Evolutionary conservation across 1,140 invertebrate species (phyloP), one percentile per base, ranked within the genome.

Genomic region (Scaptomyza pallida): DNA sequence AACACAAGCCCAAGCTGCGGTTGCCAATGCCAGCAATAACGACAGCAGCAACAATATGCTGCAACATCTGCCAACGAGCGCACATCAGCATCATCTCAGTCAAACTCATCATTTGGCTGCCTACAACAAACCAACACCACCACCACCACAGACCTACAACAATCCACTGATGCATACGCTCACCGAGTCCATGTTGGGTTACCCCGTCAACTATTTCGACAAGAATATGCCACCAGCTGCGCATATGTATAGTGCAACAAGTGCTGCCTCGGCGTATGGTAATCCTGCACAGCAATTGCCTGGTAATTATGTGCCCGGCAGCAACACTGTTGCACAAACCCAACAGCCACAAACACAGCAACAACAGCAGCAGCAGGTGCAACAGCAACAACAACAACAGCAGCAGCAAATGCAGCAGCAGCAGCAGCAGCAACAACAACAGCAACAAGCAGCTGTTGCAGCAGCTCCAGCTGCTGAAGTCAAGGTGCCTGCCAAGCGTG

Each of bases 191-290:
- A 89, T 90, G 72, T 13, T 89, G 59, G 75, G 71, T 55, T 88
- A 75, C 67, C 71, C 85, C 1, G 74, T 75, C 3, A 80, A 77
- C 50, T 91, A 91, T 19, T 91, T 91, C 43, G 88, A 91, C 41
- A 91, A 91, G 55, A 68, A 72, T 8, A 89, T 90, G 76, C 86
- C 81, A 26, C 90, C 90, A 30, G 85, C 90, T 5, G 90, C 90
- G 1, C 90, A 91, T 26, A 91, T 91, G 82, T 89, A 81, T 51
- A 89, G 81, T 17, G 88, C 74, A 0, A 65, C 74, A 0, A 79
- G 71, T 33, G 55, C 73, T 13, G 69, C 86, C 1, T 48, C 78
- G 2, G 76, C 74, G 0, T 91, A 91, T 40, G 79, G 85, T 0
- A 90, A 89, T 75, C 76, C 80, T 0, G 74, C 89, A 0, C 89